phyloP scores from a whole-genome alignment of 2,797 vertebrate species.

The Eulemur albifrons region DNA sequence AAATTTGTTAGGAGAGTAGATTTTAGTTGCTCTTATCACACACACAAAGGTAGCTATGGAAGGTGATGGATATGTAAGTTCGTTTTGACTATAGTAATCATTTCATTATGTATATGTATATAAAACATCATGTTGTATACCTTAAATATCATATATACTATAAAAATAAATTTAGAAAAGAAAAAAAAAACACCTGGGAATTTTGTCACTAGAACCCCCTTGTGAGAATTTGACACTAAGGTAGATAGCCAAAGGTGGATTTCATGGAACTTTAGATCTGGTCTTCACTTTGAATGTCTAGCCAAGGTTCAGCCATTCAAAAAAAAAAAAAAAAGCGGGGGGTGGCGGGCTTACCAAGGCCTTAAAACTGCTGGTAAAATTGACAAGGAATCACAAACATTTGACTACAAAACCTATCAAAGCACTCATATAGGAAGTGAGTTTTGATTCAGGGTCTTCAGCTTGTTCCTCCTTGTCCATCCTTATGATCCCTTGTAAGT shows the following conservation, averaged over 20 bases:
- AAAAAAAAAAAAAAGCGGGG: neutral
- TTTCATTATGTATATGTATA: neutral
- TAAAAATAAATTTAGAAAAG: neutral
- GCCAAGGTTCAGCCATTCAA: neutral
- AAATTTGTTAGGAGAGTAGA: neutral
- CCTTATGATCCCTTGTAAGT: neutral
- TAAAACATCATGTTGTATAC: neutral
- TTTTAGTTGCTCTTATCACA: neutral
- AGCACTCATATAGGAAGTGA: neutral
- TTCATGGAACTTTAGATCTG: neutral
- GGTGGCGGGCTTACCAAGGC: neutral
- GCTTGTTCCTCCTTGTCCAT: neutral
- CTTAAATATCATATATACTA: neutral
- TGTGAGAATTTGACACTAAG: constrained; percentile 25
- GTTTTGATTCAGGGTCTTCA: neutral
- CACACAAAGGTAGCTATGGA: neutral
- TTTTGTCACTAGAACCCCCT: constrained; percentile 14
- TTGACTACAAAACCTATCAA: constrained; percentile 17
- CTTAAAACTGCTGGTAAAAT: constrained; percentile 16
- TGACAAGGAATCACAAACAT: neutral
- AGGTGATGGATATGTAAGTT: neutral
- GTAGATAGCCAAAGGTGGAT: neutral
- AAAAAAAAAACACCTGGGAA: neutral
- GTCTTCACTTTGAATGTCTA: neutral
- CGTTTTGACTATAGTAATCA: neutral